Evolutionary conservation across 2,888 invertebrate genomes (phyloP).

Genomic region (Cerceris ruficornis): DNA sequence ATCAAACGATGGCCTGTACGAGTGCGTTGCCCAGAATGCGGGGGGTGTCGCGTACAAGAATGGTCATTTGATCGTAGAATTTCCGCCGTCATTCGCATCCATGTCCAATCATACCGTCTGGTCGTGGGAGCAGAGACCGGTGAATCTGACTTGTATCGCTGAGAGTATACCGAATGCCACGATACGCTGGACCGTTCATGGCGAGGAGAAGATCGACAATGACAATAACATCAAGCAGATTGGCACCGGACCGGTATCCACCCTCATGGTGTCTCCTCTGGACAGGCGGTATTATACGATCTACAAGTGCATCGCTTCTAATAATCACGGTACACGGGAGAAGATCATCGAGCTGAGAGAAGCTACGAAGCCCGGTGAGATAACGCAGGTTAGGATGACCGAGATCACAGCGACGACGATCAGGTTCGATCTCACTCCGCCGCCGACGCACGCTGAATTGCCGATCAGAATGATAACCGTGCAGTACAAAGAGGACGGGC

Average conservation of each 20-base stretch:
- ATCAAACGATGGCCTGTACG: conserved; percentile 93
- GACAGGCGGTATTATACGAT: conserved; percentile 87
- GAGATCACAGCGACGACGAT: conserved; percentile 92
- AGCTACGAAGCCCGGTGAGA: conserved; percentile 87
- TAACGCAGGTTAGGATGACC: conserved; percentile 87
- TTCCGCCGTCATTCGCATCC: conserved; percentile 90
- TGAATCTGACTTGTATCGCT: conserved; percentile 94
- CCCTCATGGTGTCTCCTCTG: conserved; percentile 87
- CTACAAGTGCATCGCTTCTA: conserved; percentile 92
- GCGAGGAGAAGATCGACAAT: conserved; percentile 69
- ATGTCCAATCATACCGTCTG: conserved; percentile 88
- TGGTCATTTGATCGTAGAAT: conserved; percentile 92
- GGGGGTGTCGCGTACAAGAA: conserved; percentile 90
- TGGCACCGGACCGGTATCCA: conserved; percentile 88
- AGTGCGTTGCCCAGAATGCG: conserved; percentile 91
- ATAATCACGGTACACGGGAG: conserved; percentile 87
- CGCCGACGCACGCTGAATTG: conserved; percentile 88
- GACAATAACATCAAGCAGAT: conserved; percentile 83
- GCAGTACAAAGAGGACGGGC: conserved; percentile 89
- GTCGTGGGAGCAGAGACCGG: conserved; percentile 91
- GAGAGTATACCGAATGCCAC: conserved; percentile 96
- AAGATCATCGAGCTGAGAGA: conserved; percentile 88
- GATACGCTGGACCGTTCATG: conserved; percentile 89
- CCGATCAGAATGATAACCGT: conserved; percentile 89
- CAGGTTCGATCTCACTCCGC: conserved; percentile 90